Base-by-base conservation (phyloP, 2,888 invertebrate species). In the Koerneria pararmatus region DNA sequence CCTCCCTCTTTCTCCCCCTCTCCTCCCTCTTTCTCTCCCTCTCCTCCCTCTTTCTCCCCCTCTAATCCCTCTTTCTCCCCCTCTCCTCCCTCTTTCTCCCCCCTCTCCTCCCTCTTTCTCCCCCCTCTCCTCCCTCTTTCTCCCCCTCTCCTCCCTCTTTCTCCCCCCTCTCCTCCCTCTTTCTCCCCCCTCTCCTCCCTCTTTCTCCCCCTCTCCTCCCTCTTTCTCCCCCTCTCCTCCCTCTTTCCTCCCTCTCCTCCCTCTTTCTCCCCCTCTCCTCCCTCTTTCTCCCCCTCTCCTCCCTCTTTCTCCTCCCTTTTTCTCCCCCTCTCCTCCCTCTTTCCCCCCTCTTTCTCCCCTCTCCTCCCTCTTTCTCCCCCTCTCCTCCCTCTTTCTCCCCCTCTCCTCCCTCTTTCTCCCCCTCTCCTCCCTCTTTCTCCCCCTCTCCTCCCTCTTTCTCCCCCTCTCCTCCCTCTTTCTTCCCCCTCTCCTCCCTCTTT, bases 91-190 rank as follows among this genome's bases (percentile, higher is more conserved):
- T 27, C 5, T 27, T 6, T 15, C 1, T 58, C n/a, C n/a, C n/a
- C n/a, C n/a, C n/a, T n/a, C n/a, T n/a, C n/a, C n/a, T n/a, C n/a
- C n/a, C n/a, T n/a, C n/a, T n/a, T n/a, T n/a, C n/a, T n/a, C n/a
- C 58, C 46, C 58, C 46, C 58, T 41, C 6, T 58, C 37, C 41
- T 32, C 41, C 58, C 37, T 58, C 58, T 41, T 37, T 41, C 27
- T 58, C 11, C n/a, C 41, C 58, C 37, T 58, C 6, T 37, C 29
- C 37, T 41, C 4, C 19, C 41, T 58, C 37, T 37, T 58, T 15
- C 24, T 58, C 5, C 29, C 58, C 22, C 37, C 29, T 15, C 41
- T 15, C 8, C 29, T n/a, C n/a, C n/a, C n/a, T n/a, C n/a, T n/a
- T n/a, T n/a, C n/a, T n/a, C n/a, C n/a, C n/a, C n/a, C n/a, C n/a